Conservation (phyloP, 2,113 vertebrate species). For the Phasianus colchicus region DNA sequence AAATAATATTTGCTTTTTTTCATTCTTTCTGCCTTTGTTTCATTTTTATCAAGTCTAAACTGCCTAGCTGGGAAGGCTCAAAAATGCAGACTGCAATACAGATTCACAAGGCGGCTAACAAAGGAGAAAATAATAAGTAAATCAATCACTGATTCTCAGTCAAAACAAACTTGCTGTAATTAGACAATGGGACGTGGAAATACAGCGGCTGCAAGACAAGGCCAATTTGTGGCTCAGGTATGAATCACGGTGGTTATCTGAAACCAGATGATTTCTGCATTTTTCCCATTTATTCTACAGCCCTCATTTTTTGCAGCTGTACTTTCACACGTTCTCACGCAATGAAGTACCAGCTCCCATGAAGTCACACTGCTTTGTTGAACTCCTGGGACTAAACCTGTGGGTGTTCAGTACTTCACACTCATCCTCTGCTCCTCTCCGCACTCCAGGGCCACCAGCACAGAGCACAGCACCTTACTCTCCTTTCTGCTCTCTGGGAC, state of each 20-base stretch:
- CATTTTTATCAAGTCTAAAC: background rate
- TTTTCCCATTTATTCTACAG: background rate
- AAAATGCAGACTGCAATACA: background rate
- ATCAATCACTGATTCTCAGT: background rate
- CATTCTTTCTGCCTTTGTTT: background rate
- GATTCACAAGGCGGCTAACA: background rate
- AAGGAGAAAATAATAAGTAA: conserved; percentile 25
- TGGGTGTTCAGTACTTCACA: accelerated
- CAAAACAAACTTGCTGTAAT: conserved; percentile 36
- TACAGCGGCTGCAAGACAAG: background rate
- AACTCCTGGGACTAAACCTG: background rate
- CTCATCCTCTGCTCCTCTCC: background rate
- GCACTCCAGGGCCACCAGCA: background rate
- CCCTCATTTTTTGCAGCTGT: background rate
- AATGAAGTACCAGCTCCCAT: background rate
- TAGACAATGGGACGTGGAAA: background rate
- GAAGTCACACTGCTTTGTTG: background rate
- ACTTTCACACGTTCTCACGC: background rate
- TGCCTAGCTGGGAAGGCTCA: background rate
- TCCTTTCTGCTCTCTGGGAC: background rate
- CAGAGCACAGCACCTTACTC: background rate
- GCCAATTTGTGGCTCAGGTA: background rate
- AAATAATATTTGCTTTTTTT: too few relatives aligned
- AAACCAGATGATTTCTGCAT: accelerated
- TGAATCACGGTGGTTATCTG: accelerated